Percentiles rank a stretch among this genome's conserved stretches.
These are phyloP conservation scores for Drosophila neoperkinsi DNA, from an alignment of 2,888 invertebrate genomes.

Conservation along the genomic window DNA sequence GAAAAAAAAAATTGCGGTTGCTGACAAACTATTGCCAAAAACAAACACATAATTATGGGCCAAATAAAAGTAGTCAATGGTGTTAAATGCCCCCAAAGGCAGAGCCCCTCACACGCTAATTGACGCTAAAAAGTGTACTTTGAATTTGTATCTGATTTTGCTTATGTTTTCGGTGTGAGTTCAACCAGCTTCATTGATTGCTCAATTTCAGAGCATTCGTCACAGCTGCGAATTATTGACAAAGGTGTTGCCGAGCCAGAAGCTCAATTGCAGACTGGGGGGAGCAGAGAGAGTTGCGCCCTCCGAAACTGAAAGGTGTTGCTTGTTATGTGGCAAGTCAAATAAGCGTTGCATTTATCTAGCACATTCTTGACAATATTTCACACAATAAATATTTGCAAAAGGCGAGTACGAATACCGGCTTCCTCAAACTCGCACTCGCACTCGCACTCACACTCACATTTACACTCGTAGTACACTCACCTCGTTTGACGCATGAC, in stretches of 20 bases:
- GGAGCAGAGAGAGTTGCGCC: not conserved
- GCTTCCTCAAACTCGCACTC: not conserved
- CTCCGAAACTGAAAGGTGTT: conserved; percentile 25
- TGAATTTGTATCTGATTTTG: not conserved
- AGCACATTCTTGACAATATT: conserved; percentile 7
- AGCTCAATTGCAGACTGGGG: not conserved
- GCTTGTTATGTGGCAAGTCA: conserved; percentile 24
- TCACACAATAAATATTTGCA: conserved; percentile 45
- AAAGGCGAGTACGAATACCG: conserved; percentile 2
- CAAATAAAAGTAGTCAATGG: conserved; percentile 42
- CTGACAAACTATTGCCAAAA: conserved; percentile 31
- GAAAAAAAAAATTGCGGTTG: conserved; percentile 12
- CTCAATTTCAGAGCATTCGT: conserved; percentile 42
- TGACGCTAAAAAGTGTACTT: conserved; percentile 32
- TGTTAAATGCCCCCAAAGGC: conserved; percentile 51
- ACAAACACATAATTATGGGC: conserved; percentile 50
- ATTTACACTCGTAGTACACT: conserved; percentile 31
- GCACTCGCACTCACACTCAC: not conserved
- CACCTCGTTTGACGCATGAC: conserved; percentile 82
- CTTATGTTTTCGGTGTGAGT: not conserved
- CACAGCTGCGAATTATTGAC: conserved; percentile 57
- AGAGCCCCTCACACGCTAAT: conserved; percentile 38
- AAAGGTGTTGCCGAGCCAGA: conserved; percentile 46
- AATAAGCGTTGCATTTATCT: conserved; percentile 2
- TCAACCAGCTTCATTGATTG: conserved; percentile 40